These are phyloP conservation scores for Drosophila mercatorum DNA, from an alignment of 2,888 invertebrate genomes.

Conservation along the genomic window DNA sequence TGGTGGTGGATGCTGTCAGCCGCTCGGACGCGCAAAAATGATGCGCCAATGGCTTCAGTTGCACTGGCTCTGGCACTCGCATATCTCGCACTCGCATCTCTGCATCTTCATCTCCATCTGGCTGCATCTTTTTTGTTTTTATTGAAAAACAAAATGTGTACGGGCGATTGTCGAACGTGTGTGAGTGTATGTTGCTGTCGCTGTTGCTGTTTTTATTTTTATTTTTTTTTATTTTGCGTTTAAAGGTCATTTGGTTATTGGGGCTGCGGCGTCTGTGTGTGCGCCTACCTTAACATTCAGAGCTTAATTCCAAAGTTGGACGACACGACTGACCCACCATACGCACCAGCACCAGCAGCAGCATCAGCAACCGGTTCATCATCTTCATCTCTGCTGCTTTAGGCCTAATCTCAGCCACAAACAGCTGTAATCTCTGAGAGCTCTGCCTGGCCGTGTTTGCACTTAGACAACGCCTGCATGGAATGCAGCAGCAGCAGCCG, in stretches of 20 bases:
- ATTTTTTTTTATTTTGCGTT: conserved; percentile 59
- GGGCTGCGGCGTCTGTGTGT: conserved; percentile 54
- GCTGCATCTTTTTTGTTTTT: conserved; percentile 43
- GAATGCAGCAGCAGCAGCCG: conserved; percentile 13
- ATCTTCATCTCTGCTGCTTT: conserved; percentile 35
- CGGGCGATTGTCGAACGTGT: conserved; percentile 45
- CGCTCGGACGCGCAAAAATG: conserved; percentile 40
- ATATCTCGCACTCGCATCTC: conserved; percentile 33
- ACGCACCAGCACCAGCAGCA: conserved; percentile 41
- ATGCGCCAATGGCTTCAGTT: conserved; percentile 40
- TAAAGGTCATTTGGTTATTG: conserved; percentile 77
- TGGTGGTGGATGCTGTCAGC: conserved; percentile 18
- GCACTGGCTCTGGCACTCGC: conserved; percentile 32
- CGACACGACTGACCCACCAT: conserved; percentile 56
- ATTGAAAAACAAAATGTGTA: conserved; percentile 52
- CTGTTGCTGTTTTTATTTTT: conserved; percentile 20
- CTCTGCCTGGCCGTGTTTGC: conserved; percentile 25
- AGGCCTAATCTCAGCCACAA: conserved; percentile 56
- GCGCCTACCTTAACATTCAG: conserved; percentile 84
- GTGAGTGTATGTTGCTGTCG: conserved; percentile 28
- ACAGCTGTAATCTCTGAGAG: conserved; percentile 47
- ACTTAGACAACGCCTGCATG: conserved; percentile 41
- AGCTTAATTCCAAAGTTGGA: conserved; percentile 73
- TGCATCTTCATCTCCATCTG: conserved; percentile 45
- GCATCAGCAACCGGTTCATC: conserved; percentile 63